A percentile compares a stretch with the other conserved stretches of the same genome.
Conservation (phyloP, 2,113 vertebrate species). For the Grammomys dolichurus region DNA sequence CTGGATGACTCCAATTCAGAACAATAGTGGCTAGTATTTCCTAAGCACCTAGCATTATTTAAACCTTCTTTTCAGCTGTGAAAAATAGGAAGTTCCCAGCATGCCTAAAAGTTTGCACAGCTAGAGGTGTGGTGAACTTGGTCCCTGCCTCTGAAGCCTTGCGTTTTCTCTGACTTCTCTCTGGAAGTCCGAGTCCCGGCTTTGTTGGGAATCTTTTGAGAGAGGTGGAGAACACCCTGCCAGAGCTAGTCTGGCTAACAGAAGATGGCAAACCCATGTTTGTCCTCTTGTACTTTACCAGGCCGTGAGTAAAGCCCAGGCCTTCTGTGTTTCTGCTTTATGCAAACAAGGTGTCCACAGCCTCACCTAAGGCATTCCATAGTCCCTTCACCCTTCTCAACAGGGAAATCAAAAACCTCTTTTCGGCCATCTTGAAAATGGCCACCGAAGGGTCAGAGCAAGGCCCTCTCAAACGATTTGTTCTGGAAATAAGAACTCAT, state of each 20-base stretch:
- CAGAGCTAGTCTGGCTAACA: not conserved
- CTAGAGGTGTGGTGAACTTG: not conserved
- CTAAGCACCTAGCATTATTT: not conserved
- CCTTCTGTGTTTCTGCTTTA: not conserved
- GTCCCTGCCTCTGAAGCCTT: not conserved
- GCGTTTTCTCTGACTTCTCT: not conserved
- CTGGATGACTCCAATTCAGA: not conserved
- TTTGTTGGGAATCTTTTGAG: not conserved
- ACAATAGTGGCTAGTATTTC: not conserved
- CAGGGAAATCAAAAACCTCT: slow-evolving; percentile 26
- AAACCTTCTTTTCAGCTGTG: slow-evolving; percentile 10
- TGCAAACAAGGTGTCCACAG: not conserved
- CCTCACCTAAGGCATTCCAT: not conserved
- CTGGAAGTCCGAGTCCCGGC: not conserved
- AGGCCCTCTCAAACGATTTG: slow-evolving; percentile 58
- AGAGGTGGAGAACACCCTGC: not conserved
- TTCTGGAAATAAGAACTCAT: slow-evolving; percentile 63
- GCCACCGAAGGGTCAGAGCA: slow-evolving; percentile 38
- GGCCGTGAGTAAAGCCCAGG: not conserved
- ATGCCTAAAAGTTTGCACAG: not conserved
- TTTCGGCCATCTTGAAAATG: slow-evolving; percentile 27
- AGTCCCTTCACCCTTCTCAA: not conserved
- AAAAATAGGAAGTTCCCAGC: not conserved
- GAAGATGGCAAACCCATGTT: not conserved
- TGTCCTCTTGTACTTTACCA: not conserved